phyloP scores from a whole-genome alignment of 2,797 vertebrate genomes.

The Gymnothorax reevesii region DNA sequence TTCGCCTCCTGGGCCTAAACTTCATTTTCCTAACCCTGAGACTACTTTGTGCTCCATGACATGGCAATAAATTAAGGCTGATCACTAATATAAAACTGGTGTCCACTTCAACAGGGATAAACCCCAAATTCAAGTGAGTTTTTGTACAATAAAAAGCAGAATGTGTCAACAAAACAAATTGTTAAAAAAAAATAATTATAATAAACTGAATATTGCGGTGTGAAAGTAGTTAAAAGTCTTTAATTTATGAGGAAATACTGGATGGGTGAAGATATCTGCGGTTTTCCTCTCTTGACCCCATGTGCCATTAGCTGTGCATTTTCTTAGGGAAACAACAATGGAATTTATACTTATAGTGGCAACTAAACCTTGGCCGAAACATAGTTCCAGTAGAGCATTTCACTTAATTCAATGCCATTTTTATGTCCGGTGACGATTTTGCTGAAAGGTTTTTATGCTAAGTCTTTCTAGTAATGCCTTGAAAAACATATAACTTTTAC shows the following conservation, averaged over 20 bases:
- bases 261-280: neutral
- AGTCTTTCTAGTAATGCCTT: neutral
- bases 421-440: neutral
- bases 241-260: neutral
- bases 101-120: constrained; percentile 54
- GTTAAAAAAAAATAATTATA: neutral
- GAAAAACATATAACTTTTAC: neutral
- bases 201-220: neutral
- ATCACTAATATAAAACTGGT: constrained; percentile 63
- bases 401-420: neutral
- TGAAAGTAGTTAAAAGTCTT: neutral
- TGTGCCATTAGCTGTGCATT: constrained; percentile 12
- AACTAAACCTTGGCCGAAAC: neutral
- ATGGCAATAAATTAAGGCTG: constrained; percentile 75
- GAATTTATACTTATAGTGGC: neutral
- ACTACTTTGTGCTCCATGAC: constrained; percentile 76
- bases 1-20: neutral
- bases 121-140: constrained; percentile 60
- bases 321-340: neutral
- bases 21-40: constrained; percentile 66
- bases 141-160: constrained; percentile 60
- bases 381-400: neutral
- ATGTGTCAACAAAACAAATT: neutral
- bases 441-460: neutral
- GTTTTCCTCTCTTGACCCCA: neutral